Percentiles rank a stretch among this genome's conserved stretches.
Evolutionary conservation across 2,888 invertebrate species (phyloP).

Genomic region (Leucozona laternaria): DNA sequence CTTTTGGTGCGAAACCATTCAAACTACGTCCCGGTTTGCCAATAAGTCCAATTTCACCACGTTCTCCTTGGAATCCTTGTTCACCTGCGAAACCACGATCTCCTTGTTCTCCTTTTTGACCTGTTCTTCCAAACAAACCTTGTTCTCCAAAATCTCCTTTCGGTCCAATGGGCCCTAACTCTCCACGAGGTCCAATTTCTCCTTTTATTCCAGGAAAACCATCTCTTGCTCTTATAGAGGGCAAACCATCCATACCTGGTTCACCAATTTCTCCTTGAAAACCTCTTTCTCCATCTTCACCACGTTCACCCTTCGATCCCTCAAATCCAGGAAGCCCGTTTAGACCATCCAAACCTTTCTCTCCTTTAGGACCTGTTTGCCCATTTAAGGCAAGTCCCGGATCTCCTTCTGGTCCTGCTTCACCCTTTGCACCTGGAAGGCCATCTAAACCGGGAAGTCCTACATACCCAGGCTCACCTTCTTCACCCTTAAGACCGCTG

Average conservation of each 20-base stretch:
- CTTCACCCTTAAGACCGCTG: conserved; percentile 87
- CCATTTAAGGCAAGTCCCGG: conserved; percentile 85
- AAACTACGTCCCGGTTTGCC: conserved; percentile 77
- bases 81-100: conserved; percentile 84
- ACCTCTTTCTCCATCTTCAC: conserved; percentile 86
- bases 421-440: conserved; percentile 84
- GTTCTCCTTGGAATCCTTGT: conserved; percentile 85
- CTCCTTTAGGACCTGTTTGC: conserved; percentile 85
- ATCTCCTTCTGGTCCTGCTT: conserved; percentile 86
- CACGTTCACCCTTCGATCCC: conserved; percentile 84
- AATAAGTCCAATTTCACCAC: conserved; percentile 84
- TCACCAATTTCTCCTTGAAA: conserved; percentile 84
- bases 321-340: conserved; percentile 84
- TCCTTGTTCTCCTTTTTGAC: conserved; percentile 85
- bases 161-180: conserved; percentile 84
- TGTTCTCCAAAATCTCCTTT: conserved; percentile 84
- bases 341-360: conserved; percentile 86
- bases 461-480: conserved; percentile 84
- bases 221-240: conserved; percentile 80
- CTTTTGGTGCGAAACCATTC: conserved; percentile 85
- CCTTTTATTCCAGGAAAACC: conserved; percentile 85
- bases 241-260: conserved; percentile 83
- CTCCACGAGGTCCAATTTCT: conserved; percentile 82
- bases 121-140: conserved; percentile 83
- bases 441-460: conserved; percentile 83